Conservation (phyloP, 2,797 vertebrate species). For the Sorex maritimensis region DNA sequence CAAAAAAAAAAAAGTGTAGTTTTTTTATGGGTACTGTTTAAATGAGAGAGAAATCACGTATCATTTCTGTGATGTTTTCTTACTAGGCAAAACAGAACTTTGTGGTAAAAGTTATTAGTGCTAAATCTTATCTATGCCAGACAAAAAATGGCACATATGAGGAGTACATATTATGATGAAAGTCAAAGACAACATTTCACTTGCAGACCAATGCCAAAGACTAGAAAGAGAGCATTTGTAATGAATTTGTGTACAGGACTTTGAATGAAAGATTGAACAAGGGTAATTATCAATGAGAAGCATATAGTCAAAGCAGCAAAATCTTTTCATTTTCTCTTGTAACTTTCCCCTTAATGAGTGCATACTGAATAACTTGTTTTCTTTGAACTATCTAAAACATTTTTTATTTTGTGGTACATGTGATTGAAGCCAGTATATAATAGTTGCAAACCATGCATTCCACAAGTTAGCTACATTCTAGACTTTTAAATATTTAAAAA, state of each 20-base stretch:
- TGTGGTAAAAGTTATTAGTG: constrained; percentile 57
- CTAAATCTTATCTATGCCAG: constrained; percentile 26
- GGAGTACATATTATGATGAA: neutral
- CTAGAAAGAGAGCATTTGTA: constrained; percentile 21
- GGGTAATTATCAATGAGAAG: neutral
- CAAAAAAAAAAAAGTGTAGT: constrained; percentile 8
- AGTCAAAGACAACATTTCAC: constrained; percentile 34
- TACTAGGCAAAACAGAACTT: constrained; percentile 63
- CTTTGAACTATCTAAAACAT: constrained; percentile 23
- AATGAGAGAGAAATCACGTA: neutral
- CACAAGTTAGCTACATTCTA: too few relatives aligned
- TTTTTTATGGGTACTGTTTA: constrained; percentile 19
- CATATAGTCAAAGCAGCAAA: neutral
- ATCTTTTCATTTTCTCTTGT: neutral
- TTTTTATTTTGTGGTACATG: neutral
- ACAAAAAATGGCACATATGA: constrained; percentile 67
- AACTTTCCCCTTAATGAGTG: constrained; percentile 21
- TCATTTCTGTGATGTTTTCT: constrained; percentile 37
- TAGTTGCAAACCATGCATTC: too few relatives aligned
- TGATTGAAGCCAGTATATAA: neutral
- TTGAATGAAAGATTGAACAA: neutral
- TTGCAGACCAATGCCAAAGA: constrained; percentile 30
- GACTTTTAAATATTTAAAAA: too few relatives aligned
- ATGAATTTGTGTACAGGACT: constrained; percentile 12
- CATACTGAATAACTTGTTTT: neutral